These are phyloP conservation scores for Orchestes rusci DNA, from an alignment of 2,888 invertebrate genomes.

Conservation along the genomic window DNA sequence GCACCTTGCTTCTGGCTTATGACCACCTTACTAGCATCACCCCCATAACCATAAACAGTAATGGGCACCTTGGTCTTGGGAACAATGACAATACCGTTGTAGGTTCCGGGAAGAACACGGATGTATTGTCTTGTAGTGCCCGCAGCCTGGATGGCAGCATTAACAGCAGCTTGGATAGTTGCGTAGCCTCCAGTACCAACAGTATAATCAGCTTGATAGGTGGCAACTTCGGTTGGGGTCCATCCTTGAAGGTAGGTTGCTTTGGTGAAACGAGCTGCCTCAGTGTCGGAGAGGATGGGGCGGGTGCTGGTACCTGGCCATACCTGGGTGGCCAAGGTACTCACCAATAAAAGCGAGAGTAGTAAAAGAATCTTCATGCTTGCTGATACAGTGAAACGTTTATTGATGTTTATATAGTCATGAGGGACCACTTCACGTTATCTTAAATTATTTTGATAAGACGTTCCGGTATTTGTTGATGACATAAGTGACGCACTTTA, in stretches of 20 bases:
- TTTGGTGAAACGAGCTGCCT: slow-evolving; percentile 7
- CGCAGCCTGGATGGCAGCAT: slow-evolving; percentile 11
- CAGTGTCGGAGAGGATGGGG: slow-evolving; percentile 9
- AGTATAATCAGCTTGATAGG: slow-evolving; percentile 4
- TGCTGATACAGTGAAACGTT: too few relatives aligned
- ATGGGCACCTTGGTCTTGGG: slow-evolving; percentile 10
- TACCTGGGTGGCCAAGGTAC: too few relatives aligned
- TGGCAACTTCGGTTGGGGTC: slow-evolving; percentile 3
- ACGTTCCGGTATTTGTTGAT: too few relatives aligned
- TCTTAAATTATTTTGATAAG: too few relatives aligned
- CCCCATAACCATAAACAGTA: slow-evolving; percentile 5
- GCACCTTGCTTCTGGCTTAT: slow-evolving; percentile 6
- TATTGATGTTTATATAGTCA: too few relatives aligned
- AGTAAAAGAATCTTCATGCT: too few relatives aligned
- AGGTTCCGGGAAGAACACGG: slow-evolving; percentile 4
- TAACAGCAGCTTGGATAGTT: slow-evolving; percentile 10
- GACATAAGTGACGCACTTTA: too few relatives aligned
- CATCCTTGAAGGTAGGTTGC: slow-evolving; percentile 6
- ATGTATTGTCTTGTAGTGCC: slow-evolving; percentile 15
- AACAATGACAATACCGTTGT: slow-evolving; percentile 4
- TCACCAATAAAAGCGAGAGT: too few relatives aligned
- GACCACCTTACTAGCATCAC: slow-evolving; percentile 2
- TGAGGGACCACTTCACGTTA: too few relatives aligned
- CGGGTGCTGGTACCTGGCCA: slow-evolving; percentile 7
- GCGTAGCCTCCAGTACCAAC: slow-evolving; percentile 7